Evolutionary conservation across 2,113 vertebrate species (phyloP), one percentile per base, ranked within the genome.

Genomic region (Poecile atricapillus): DNA sequence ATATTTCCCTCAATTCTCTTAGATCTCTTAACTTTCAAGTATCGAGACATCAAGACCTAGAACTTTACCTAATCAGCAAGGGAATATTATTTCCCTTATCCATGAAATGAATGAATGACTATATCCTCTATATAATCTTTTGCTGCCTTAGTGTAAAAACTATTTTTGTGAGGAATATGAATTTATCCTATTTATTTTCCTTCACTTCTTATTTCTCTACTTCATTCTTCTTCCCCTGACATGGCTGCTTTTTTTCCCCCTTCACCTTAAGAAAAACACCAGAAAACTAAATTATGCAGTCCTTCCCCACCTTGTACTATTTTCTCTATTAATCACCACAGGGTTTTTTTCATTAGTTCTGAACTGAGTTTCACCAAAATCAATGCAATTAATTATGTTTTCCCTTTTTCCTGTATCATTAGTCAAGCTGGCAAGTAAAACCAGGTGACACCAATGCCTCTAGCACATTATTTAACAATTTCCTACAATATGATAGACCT

Each of bases 21-120:
- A 24, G 43, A 84, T 47, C 37, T 52, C 30, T 20, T 56, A 39
- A 39, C 33, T 87, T 70, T 13, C 24, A 78, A 19, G 15, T 44
- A 65, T 16, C 0, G 0, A 60, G 35, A 39, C 14, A 84, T 8
- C 39, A 52, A 62, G 27, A 62, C 6, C 14, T 31, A 75, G 15
- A 82, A 62, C 53, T 87, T 74, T n/a, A 53, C 43, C 19, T 53
- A 6, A 53, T 44, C 35, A 78, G 30, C 25, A 59, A 69, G 17
- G 13, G 15, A 77, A 28, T 52, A 43, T 28, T 43, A 56, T 13
- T 84, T 64, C 44, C 13, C 22, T 22, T 17, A 64, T 69, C 11
- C 21, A 74, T 27, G 2, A 77, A 74, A 78, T 27, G 3, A 76
- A 53, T 56, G 55, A 69, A 16, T 47, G 2, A 68, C 10, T 14